A percentile compares a stretch with the other conserved stretches of the same genome.
Evolutionary conservation across 2,888 invertebrate genomes (phyloP).

Genomic region (Metalampra italica): DNA sequence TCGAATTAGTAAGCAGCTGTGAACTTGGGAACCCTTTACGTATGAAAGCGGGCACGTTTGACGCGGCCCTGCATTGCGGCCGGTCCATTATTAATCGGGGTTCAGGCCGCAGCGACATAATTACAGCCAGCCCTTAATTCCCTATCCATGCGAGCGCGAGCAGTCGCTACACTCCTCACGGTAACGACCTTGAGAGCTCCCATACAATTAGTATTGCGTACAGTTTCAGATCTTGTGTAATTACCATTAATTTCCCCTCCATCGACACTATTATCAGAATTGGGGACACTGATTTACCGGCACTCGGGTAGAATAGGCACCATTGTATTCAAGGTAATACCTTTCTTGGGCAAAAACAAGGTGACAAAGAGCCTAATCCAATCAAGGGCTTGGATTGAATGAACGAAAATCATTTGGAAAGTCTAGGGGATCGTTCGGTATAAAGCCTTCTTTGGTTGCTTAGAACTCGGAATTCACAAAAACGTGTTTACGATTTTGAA

Average conservation of each 20-base stretch:
- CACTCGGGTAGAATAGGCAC: no score
- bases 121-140: constrained; percentile 26
- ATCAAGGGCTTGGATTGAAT: no score
- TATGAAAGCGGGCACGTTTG: constrained; percentile 3
- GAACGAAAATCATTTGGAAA: no score
- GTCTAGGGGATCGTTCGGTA: no score
- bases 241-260: neutral
- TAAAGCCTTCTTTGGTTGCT: no score
- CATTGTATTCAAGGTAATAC: no score
- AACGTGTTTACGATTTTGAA: no score
- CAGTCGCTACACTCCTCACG: neutral
- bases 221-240: neutral
- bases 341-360: no score
- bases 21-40: neutral
- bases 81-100: constrained; percentile 24
- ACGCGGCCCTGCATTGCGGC: constrained; percentile 20
- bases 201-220: neutral
- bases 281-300: no score
- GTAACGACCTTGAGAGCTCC: neutral
- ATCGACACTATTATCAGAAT: neutral
- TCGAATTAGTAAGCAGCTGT: neutral
- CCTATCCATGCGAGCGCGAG: neutral
- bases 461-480: no score
- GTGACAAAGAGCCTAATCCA: no score
- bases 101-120: constrained; percentile 18